Evolutionary conservation across 2,888 invertebrate species (phyloP).

Genomic region (Boloria euphrosyne): DNA sequence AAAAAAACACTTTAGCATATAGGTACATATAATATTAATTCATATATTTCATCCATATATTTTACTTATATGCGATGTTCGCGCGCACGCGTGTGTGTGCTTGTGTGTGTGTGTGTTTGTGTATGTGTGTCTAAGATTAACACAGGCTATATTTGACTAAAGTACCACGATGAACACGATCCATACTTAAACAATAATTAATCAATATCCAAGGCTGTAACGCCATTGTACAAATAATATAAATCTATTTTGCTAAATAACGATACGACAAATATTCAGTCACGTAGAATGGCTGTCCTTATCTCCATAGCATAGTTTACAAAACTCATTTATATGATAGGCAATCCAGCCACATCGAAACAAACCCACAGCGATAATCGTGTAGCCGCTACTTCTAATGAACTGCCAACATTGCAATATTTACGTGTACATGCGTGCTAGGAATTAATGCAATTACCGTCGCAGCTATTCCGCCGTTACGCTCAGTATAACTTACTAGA

Average conservation of each 20-base stretch:
- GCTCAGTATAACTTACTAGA: slow-evolving; percentile 25
- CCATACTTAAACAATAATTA: too few species aligned
- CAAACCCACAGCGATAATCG: slow-evolving; percentile 15
- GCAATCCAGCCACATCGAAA: background rate
- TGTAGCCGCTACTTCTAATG: slow-evolving; percentile 30
- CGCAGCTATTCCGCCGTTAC: slow-evolving; percentile 27
- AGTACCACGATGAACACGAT: too few species aligned
- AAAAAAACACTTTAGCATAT: too few species aligned
- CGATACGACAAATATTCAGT: background rate
- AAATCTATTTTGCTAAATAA: background rate
- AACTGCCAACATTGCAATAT: slow-evolving; percentile 36
- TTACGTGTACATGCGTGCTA: slow-evolving; percentile 38
- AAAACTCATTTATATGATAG: slow-evolving; percentile 5
- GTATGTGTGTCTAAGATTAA: too few species aligned
- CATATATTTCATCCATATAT: too few species aligned
- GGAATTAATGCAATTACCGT: slow-evolving; percentile 38
- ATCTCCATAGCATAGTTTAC: slow-evolving; percentile 2
- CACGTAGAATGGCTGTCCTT: background rate
- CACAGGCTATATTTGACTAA: too few species aligned
- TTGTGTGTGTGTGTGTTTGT: too few species aligned
- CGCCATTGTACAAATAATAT: background rate
- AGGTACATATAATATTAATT: too few species aligned
- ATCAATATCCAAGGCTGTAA: too few species aligned
- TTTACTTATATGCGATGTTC: too few species aligned
- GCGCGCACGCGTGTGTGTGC: too few species aligned